These are phyloP conservation scores for Bergia puertoricense DNA, from an alignment of 92 coral and sea anemone genomes.

Conservation along the genomic window DNA sequence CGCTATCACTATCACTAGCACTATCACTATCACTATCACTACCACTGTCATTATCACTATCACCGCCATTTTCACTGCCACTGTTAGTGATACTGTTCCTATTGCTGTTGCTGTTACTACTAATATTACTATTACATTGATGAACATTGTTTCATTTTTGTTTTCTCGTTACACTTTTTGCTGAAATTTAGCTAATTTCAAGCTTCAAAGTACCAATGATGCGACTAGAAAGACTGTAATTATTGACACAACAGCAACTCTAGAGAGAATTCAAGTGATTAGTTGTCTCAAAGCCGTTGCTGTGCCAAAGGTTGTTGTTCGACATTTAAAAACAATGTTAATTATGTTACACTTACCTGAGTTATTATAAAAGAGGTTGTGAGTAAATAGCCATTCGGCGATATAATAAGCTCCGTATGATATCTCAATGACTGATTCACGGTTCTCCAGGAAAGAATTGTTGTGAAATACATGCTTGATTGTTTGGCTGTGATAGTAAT, in stretches of 20 bases:
- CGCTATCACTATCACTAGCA: too few relatives aligned
- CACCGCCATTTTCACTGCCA: too few relatives aligned
- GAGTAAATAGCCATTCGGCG: constrained; percentile 5
- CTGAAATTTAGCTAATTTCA: too few relatives aligned
- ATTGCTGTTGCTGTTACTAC: background rate
- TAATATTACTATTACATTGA: background rate
- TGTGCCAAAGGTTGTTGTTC: too few relatives aligned
- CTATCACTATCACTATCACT: too few relatives aligned
- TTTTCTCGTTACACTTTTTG: too few relatives aligned
- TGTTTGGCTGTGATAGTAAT: background rate
- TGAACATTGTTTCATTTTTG: background rate
- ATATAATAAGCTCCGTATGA: background rate
- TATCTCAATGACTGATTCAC: constrained; percentile 39
- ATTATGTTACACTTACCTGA: constrained; percentile 5
- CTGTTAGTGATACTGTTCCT: background rate
- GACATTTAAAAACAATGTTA: background rate
- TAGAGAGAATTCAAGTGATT: too few relatives aligned
- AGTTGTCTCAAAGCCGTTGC: too few relatives aligned
- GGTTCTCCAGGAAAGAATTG: constrained; percentile 44
- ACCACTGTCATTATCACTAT: too few relatives aligned
- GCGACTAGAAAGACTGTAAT: too few relatives aligned
- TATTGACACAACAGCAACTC: too few relatives aligned
- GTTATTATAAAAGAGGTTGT: constrained; percentile 44
- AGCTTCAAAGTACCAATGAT: too few relatives aligned
- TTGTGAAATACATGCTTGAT: constrained; percentile 18